Conservation (phyloP, 2,797 vertebrate species). For the Rhinichthys osculus region DNA sequence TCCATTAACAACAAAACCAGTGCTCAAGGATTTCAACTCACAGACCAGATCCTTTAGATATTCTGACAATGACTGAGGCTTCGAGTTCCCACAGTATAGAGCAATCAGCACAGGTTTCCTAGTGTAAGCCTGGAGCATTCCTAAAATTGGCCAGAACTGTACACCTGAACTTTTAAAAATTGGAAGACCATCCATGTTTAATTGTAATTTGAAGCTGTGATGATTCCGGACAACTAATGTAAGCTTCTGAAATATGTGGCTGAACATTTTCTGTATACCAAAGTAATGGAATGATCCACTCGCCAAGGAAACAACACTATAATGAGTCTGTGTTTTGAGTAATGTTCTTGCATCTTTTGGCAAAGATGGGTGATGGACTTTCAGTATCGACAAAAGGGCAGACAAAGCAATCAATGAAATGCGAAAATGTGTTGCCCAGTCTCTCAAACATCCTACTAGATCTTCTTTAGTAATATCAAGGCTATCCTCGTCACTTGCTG, state of each 20-base stretch:
- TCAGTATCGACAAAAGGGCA: conserved; percentile 11
- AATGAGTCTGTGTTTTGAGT: no score
- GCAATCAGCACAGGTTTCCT: conserved; percentile 35
- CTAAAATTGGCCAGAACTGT: conserved; percentile 36
- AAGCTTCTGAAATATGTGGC: no score
- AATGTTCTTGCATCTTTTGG: no score
- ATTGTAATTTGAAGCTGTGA: background rate
- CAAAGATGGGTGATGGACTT: background rate
- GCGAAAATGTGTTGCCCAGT: background rate
- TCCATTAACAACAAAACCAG: conserved; percentile 41
- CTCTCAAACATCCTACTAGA: background rate
- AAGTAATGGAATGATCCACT: no score
- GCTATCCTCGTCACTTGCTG: background rate
- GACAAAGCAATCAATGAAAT: conserved; percentile 22
- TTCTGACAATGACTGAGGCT: conserved; percentile 41
- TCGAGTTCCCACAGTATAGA: conserved; percentile 47
- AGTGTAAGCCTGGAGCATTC: conserved; percentile 31
- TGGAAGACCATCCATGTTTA: conserved; percentile 25
- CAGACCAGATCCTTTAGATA: conserved; percentile 48
- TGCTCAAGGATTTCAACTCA: conserved; percentile 21
- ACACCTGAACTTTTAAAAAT: conserved; percentile 44
- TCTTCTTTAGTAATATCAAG: background rate
- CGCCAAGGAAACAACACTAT: no score
- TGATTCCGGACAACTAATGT: no score
- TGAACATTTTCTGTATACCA: no score